Evolutionary conservation across 2,113 vertebrate species (phyloP), one percentile per base, ranked within the genome.

Genomic region (Strix uralensis): DNA sequence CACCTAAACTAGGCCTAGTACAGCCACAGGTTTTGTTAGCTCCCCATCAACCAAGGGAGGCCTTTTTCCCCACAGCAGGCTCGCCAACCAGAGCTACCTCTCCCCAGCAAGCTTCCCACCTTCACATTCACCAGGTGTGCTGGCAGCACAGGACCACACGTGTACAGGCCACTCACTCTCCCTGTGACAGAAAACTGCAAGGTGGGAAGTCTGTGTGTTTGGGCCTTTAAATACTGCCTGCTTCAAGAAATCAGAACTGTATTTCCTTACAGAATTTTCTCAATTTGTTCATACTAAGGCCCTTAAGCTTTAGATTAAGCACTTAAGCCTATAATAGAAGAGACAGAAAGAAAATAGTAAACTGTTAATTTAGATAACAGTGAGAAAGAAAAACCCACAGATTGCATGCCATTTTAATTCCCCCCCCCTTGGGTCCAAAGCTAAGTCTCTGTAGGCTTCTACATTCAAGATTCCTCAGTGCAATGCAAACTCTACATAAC

Each of bases 231-330:
- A 54, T 15, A 34, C 26, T 25, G 5, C 16, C 30, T 0, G 0
- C 61, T 91, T 80, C 1, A 2, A 69, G 61, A 70, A 81, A 73
- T 30, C 3, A 22, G 29, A 81, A 29, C 30, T 62, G 12, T 7
- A 54, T 72, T 90, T 92, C 49, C 70, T 91, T 20, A 29, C 0
- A 0, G 66, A 32, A 15, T 90, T 95, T 34, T n/a, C 81, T 46
- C 74, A 18, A 18, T 80, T 94, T 86, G n/a, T 90, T 93, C 79
- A 17, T 29, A 25, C 16, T n/a, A 83, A 83, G 82, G n/a, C 38
- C 40, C 46, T 91, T 95, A 96, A 95, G 72, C 83, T 81, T 75
- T 61, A 94, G 66, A 95, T 72, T 92, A 96, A 96, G 74, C 15
- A 46, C 36, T 95, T 92, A 96, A 96, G 82, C 90, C 66, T 86